A percentile compares a stretch with the other conserved stretches of the same genome.
These are phyloP conservation scores for Neomorphus geoffroyi DNA, from an alignment of 2,797 vertebrate species.

Conservation along the genomic window DNA sequence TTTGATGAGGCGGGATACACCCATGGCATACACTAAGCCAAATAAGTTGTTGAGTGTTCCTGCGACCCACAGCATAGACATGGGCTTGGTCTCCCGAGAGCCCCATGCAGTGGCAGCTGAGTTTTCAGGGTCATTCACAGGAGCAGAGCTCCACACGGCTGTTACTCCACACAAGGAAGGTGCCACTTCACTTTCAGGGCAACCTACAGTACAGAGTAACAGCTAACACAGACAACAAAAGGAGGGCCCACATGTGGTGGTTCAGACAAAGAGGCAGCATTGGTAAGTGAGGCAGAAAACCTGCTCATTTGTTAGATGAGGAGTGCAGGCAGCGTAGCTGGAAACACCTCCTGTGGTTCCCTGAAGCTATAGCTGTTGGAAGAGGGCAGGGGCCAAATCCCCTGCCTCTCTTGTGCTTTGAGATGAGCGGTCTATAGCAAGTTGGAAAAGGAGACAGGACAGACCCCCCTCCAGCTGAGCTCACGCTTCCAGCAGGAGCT, in stretches of 20 bases:
- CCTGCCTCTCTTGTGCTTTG: neutral
- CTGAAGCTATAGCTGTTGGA: slow-evolving; percentile 11
- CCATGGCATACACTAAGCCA: neutral
- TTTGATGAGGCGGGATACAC: neutral
- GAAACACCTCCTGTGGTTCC: slow-evolving; percentile 16
- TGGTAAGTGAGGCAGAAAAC: neutral
- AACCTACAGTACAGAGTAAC: neutral
- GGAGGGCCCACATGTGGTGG: neutral
- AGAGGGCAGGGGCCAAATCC: slow-evolving; percentile 22
- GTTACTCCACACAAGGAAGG: neutral
- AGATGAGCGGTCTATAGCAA: neutral
- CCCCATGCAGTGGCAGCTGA: neutral
- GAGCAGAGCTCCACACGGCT: neutral
- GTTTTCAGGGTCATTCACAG: neutral
- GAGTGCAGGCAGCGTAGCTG: neutral
- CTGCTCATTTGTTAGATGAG: neutral
- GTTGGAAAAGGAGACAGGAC: neutral
- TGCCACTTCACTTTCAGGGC: neutral
- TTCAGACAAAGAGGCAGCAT: neutral
- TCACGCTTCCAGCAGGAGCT: neutral
- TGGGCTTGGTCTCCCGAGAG: neutral
- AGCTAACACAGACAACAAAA: neutral
- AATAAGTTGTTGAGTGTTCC: neutral
- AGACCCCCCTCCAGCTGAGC: neutral
- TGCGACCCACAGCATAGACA: neutral